These are phyloP conservation scores for Leptopilina myrica DNA, from an alignment of 2,888 invertebrate species.

Conservation along the genomic window DNA sequence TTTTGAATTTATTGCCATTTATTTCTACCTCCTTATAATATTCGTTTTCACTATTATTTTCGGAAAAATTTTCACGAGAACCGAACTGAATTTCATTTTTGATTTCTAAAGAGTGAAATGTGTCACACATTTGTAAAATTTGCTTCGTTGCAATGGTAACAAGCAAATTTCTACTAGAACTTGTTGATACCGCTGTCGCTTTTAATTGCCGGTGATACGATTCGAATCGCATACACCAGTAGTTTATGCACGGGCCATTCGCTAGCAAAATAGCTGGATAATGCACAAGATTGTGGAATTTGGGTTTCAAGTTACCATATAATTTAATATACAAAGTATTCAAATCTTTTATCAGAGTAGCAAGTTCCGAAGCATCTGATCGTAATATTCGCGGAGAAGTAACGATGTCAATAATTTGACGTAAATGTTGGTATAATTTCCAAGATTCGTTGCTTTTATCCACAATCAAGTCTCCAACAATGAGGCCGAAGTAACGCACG, in stretches of 20 bases:
- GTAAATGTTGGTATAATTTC: slow-evolving; percentile 47
- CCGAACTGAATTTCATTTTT: background rate
- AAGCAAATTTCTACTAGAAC: no score
- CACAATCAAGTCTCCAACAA: slow-evolving; percentile 47
- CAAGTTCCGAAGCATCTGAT: slow-evolving; percentile 39
- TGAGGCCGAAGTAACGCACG: slow-evolving; percentile 46
- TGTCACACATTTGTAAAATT: no score
- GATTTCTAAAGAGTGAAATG: background rate
- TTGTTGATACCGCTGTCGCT: slow-evolving; percentile 26
- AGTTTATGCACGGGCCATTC: slow-evolving; percentile 49
- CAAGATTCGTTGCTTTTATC: slow-evolving; percentile 45
- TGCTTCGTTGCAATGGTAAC: no score
- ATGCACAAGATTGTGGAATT: slow-evolving; percentile 48
- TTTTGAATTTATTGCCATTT: background rate
- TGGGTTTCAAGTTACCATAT: slow-evolving; percentile 49
- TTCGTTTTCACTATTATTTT: background rate
- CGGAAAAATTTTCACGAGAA: background rate
- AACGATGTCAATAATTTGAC: slow-evolving; percentile 49
- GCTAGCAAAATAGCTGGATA: slow-evolving; percentile 44
- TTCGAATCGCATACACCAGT: slow-evolving; percentile 51
- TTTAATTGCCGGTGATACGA: slow-evolving; percentile 49
- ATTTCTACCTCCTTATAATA: background rate
- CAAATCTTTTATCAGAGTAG: slow-evolving; percentile 33
- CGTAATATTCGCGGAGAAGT: slow-evolving; percentile 44
- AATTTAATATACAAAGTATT: slow-evolving; percentile 44